phyloP scores from a whole-genome alignment of 1,140 invertebrate genomes.

The Microvelia longipes region DNA sequence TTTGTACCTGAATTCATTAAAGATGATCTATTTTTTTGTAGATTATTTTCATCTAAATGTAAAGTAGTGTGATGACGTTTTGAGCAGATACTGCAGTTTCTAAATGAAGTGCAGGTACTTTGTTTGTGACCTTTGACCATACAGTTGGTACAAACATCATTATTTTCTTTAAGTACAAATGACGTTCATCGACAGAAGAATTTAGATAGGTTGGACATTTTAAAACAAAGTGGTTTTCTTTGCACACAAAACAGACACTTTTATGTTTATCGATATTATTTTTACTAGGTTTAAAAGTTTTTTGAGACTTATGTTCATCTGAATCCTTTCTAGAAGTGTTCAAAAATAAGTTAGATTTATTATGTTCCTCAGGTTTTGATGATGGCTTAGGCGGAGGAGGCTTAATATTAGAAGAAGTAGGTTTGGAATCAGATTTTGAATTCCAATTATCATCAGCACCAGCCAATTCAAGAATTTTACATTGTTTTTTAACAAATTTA shows the following conservation, averaged over 20 bases:
- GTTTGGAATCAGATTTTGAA: background rate
- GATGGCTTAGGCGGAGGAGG: background rate
- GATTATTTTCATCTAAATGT: background rate
- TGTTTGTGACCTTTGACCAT: background rate
- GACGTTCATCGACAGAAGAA: background rate
- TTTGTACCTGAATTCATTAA: background rate
- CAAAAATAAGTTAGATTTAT: background rate
- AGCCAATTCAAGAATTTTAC: background rate
- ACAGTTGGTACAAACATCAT: background rate
- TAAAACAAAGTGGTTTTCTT: background rate
- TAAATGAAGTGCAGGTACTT: background rate
- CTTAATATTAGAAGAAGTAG: background rate
- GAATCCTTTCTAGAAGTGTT: background rate
- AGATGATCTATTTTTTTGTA: background rate
- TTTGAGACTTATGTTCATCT: background rate
- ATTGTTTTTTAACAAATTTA: background rate
- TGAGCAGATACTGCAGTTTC: background rate
- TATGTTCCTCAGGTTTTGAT: background rate
- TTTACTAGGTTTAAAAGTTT: too few species aligned
- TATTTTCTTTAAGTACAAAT: background rate
- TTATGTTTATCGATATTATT: too few species aligned
- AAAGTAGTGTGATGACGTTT: background rate
- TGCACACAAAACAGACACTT: background rate
- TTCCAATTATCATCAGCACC: background rate
- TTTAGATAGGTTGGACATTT: background rate